These are phyloP conservation scores for Poeciliopsis prolifica DNA, from an alignment of 2,113 vertebrate genomes.

Conservation along the genomic window DNA sequence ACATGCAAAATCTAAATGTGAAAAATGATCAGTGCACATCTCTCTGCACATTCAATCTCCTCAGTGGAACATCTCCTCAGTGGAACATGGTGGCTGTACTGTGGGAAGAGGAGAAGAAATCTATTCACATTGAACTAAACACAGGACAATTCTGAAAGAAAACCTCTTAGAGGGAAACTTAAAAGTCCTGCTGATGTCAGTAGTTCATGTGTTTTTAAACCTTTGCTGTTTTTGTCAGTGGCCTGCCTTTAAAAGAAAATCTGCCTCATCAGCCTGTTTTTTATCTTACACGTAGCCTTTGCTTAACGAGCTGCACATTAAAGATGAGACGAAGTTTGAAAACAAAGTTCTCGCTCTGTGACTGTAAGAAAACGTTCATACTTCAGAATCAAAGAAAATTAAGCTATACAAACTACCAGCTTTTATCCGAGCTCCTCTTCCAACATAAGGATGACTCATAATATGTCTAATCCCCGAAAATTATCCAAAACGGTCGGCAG, in stretches of 20 bases:
- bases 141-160: not conserved
- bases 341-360: slow-evolving; percentile 25
- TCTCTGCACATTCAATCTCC: not conserved
- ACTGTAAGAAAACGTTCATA: slow-evolving; percentile 41
- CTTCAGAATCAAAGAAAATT: slow-evolving; percentile 64
- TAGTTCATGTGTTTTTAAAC: slow-evolving; percentile 34
- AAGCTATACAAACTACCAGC: slow-evolving; percentile 47
- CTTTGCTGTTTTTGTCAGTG: slow-evolving; percentile 34
- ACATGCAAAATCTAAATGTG: not conserved
- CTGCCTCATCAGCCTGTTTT: slow-evolving; percentile 43
- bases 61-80: not conserved
- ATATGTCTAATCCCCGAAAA: slow-evolving; percentile 66
- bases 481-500: slow-evolving; percentile 63
- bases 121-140: not conserved
- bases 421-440: slow-evolving; percentile 27
- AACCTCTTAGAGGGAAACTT: not conserved
- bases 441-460: slow-evolving; percentile 66
- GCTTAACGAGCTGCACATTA: slow-evolving; percentile 30
- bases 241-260: slow-evolving; percentile 31
- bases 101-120: not conserved
- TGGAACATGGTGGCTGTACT: not conserved
- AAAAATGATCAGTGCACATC: not conserved
- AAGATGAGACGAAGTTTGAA: slow-evolving; percentile 46
- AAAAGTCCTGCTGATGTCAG: slow-evolving; percentile 47
- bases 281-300: slow-evolving; percentile 41